Conservation (phyloP, 2,113 vertebrate genomes). For the Dipodomys stephensi region DNA sequence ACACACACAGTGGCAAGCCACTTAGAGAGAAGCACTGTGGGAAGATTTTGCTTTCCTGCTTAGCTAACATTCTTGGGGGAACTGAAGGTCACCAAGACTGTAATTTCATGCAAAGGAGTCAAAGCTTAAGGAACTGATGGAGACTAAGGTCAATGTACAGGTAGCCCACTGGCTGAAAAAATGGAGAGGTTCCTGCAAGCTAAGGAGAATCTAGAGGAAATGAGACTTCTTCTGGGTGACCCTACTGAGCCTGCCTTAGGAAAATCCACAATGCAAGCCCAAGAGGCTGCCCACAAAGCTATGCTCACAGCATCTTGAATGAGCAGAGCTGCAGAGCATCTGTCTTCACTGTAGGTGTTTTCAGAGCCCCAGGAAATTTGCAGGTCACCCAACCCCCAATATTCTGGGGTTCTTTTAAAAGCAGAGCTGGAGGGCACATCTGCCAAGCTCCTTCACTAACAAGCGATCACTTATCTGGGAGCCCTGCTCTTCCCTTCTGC, state of each 20-base stretch:
- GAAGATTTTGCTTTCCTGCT: neutral
- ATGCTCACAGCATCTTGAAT: constrained; percentile 6
- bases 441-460: constrained; percentile 52
- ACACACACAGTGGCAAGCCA: neutral
- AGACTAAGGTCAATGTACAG: neutral
- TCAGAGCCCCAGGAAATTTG: constrained; percentile 13
- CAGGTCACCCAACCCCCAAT: neutral
- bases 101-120: neutral
- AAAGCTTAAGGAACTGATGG: constrained; percentile 20
- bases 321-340: neutral
- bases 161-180: constrained; percentile 8
- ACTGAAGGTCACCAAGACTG: neutral
- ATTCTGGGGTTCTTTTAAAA: constrained; percentile 47
- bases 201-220: neutral
- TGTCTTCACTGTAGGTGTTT: neutral
- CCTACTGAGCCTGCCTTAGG: neutral
- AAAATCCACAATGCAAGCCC: constrained; percentile 19
- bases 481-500: constrained; percentile 24
- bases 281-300: constrained; percentile 7
- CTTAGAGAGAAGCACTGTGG: neutral
- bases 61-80: neutral
- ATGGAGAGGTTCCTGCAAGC: neutral
- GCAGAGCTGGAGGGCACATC: constrained; percentile 46
- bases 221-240: neutral
- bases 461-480: constrained; percentile 58